phyloP scores from a whole-genome alignment of 2,797 vertebrate species.

The Caiman crocodilus region DNA sequence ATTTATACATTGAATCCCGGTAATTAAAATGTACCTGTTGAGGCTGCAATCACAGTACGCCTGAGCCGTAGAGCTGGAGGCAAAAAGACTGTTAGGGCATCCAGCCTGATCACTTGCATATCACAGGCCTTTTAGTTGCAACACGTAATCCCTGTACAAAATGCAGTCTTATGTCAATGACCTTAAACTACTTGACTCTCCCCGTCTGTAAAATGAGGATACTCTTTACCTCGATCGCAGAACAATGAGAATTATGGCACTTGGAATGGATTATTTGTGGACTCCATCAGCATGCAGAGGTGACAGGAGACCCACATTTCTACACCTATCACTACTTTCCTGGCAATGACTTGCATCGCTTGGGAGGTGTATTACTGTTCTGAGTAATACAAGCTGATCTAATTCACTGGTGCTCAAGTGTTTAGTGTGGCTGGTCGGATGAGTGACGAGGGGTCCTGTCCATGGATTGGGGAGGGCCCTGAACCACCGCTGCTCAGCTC shows the following conservation, averaged over 20 bases:
- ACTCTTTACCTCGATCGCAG: neutral
- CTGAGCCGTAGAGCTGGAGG: neutral
- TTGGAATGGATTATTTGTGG: neutral
- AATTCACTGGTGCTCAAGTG: too few relatives aligned
- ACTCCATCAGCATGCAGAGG: neutral
- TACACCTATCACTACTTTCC: neutral
- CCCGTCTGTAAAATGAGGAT: neutral
- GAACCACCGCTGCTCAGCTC: too few relatives aligned
- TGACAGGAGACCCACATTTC: neutral
- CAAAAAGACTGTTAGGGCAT: neutral
- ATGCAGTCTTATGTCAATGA: neutral
- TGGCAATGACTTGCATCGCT: neutral
- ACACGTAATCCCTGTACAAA: neutral
- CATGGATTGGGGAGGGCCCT: too few relatives aligned
- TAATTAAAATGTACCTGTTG: neutral
- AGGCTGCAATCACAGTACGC: neutral
- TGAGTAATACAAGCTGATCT: neutral
- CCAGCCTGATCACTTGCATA: neutral
- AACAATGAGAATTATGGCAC: neutral
- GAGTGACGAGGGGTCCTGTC: too few relatives aligned
- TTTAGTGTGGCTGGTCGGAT: too few relatives aligned
- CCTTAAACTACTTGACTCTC: neutral
- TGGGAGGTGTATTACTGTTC: neutral
- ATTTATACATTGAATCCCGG: neutral
- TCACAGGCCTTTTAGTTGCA: neutral